These are phyloP conservation scores for Rhingia rostrata DNA, from an alignment of 2,888 invertebrate species.

Conservation along the genomic window DNA sequence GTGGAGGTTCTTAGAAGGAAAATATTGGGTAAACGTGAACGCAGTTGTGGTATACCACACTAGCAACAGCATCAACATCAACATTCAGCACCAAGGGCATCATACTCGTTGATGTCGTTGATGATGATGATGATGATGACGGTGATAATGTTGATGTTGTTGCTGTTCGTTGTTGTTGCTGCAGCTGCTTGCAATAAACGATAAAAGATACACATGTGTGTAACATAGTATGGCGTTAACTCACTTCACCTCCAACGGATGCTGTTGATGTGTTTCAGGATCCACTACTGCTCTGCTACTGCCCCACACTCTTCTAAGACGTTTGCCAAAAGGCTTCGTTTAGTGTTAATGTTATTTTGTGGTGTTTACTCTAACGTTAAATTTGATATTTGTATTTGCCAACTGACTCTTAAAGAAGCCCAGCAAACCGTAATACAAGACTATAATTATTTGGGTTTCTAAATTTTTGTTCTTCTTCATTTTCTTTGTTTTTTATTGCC, in stretches of 20 bases:
- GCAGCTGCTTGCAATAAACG: slow-evolving; percentile 69
- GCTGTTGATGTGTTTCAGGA: slow-evolving; percentile 13
- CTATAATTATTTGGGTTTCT: slow-evolving; percentile 66
- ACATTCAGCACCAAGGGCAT: slow-evolving; percentile 38
- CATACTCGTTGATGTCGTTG: slow-evolving; percentile 29
- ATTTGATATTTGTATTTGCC: slow-evolving; percentile 65
- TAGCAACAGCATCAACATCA: slow-evolving; percentile 19
- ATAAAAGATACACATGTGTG: slow-evolving; percentile 54
- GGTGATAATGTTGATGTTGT: slow-evolving; percentile 34
- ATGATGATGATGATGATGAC: slow-evolving; percentile 37
- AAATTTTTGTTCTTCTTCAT: slow-evolving; percentile 29
- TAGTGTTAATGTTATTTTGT: slow-evolving; percentile 50
- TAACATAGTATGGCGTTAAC: slow-evolving; percentile 24
- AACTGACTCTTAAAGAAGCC: slow-evolving; percentile 62
- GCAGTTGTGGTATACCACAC: slow-evolving; percentile 49
- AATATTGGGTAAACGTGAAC: slow-evolving; percentile 67
- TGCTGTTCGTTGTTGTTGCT: slow-evolving; percentile 67
- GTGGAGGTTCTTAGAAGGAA: slow-evolving; percentile 55
- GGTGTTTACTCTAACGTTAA: slow-evolving; percentile 68
- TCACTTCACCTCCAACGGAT: slow-evolving; percentile 43
- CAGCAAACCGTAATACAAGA: slow-evolving; percentile 44
- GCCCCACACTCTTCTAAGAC: background rate
- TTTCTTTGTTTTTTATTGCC: background rate
- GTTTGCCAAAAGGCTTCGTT: background rate
- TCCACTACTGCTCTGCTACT: background rate